phyloP scores from a whole-genome alignment of 2,113 vertebrate genomes.

The Antigone vipio region DNA sequence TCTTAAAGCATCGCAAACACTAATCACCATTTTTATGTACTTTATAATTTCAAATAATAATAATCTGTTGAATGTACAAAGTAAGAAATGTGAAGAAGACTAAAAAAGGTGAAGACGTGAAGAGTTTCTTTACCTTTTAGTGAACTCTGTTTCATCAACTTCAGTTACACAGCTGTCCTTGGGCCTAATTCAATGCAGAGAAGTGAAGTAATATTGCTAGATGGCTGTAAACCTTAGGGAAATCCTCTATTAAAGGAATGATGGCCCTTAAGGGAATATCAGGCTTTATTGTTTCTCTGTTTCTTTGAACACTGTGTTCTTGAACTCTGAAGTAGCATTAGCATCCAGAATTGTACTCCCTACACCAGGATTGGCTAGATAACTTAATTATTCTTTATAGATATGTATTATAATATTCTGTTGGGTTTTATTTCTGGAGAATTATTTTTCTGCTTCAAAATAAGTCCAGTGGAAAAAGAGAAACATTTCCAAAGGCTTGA shows the following conservation, averaged over 20 bases:
- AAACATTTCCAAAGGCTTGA: background rate
- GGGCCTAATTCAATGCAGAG: background rate
- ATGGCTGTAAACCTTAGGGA: constrained; percentile 34
- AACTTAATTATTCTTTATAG: background rate
- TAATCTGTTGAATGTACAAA: background rate
- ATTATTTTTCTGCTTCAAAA: background rate
- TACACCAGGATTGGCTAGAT: background rate
- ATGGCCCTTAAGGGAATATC: background rate
- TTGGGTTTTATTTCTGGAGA: background rate
- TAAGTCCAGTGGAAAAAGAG: background rate
- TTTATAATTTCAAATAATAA: background rate
- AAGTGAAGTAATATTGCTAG: background rate
- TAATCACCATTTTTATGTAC: background rate
- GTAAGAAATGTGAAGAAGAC: background rate
- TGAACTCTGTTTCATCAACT: background rate
- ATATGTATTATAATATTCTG: background rate
- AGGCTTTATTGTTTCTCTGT: background rate
- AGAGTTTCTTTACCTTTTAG: background rate
- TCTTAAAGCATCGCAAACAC: background rate
- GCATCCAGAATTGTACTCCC: background rate
- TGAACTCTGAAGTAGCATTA: background rate
- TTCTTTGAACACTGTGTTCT: background rate
- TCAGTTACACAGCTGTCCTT: background rate
- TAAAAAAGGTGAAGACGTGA: background rate
- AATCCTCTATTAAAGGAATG: background rate